Conservation (phyloP, 2,797 vertebrate genomes). For the Phrynocephalus vlangalii region DNA sequence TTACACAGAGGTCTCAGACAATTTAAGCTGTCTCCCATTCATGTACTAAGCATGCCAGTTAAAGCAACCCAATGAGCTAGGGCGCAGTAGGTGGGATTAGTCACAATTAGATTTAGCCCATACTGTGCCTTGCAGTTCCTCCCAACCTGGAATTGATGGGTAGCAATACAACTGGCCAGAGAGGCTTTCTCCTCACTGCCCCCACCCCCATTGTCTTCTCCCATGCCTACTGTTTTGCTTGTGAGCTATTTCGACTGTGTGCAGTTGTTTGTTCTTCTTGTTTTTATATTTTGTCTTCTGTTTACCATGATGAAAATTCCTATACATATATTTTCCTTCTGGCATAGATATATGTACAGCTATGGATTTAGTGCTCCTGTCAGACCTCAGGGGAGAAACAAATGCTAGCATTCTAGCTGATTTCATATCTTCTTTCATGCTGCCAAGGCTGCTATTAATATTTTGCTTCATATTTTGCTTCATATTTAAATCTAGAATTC, state of each 20-base stretch:
- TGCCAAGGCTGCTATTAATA: conserved; percentile 35
- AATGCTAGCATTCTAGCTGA: conserved; percentile 32
- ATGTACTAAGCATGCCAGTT: no score
- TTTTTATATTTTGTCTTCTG: not conserved
- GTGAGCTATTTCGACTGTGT: conserved; percentile 17
- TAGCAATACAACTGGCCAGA: not conserved
- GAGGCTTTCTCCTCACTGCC: not conserved
- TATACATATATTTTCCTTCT: conserved; percentile 54
- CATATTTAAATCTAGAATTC: conserved; percentile 27
- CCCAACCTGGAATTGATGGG: not conserved
- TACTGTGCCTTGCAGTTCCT: no score
- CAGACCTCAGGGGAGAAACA: conserved; percentile 46
- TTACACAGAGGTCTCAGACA: no score
- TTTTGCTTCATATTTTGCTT: conserved; percentile 39
- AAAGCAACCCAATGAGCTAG: no score
- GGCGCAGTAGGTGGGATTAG: no score
- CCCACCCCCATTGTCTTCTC: conserved; percentile 7
- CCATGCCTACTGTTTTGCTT: conserved; percentile 33
- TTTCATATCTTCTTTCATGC: conserved; percentile 46
- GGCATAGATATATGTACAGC: conserved; percentile 34
- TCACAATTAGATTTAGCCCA: no score
- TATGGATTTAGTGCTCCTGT: conserved; percentile 55
- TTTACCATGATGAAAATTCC: conserved; percentile 40
- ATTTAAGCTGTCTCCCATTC: no score
- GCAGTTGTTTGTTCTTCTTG: not conserved